Evolutionary conservation across 2,888 invertebrate genomes (phyloP).

Genomic region (Sphecodes monilicornis): DNA sequence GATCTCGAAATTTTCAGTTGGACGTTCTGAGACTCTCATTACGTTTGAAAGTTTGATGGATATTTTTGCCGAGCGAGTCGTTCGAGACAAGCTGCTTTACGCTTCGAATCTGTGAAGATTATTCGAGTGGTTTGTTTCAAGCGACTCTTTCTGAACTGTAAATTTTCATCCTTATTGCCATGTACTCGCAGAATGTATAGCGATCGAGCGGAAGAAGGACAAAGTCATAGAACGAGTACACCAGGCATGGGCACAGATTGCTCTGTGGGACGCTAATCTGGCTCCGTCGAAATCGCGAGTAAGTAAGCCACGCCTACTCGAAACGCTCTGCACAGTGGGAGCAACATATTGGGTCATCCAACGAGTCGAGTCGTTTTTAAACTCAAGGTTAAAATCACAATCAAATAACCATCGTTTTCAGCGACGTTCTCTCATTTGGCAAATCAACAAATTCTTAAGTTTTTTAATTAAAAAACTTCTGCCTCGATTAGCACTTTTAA

Average conservation of each 20-base stretch:
- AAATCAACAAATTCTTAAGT: too few relatives aligned
- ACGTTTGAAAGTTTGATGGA: conserved; percentile 17
- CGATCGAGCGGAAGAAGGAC: background rate
- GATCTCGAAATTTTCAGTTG: background rate
- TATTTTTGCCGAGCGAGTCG: background rate
- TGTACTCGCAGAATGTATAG: conserved; percentile 26
- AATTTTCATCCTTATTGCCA: conserved; percentile 28
- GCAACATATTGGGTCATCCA: background rate
- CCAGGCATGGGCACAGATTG: background rate
- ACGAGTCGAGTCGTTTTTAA: background rate
- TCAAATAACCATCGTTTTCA: background rate
- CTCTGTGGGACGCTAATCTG: background rate
- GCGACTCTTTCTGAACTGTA: background rate
- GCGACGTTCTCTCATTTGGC: too few relatives aligned
- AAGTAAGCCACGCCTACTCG: background rate
- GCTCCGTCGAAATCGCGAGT: background rate
- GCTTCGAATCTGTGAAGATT: background rate
- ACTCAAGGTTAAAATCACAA: background rate
- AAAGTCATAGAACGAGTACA: conserved; percentile 9
- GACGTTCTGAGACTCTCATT: conserved; percentile 3
- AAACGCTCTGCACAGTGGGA: background rate
- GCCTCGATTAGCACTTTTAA: too few relatives aligned
- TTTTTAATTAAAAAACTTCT: too few relatives aligned
- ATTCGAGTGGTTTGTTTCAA: background rate
- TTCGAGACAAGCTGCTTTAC: background rate